A percentile compares a stretch with the other conserved stretches of the same genome.
Conservation (phyloP, 2,888 invertebrate species). For the Latrodectus elegans region DNA sequence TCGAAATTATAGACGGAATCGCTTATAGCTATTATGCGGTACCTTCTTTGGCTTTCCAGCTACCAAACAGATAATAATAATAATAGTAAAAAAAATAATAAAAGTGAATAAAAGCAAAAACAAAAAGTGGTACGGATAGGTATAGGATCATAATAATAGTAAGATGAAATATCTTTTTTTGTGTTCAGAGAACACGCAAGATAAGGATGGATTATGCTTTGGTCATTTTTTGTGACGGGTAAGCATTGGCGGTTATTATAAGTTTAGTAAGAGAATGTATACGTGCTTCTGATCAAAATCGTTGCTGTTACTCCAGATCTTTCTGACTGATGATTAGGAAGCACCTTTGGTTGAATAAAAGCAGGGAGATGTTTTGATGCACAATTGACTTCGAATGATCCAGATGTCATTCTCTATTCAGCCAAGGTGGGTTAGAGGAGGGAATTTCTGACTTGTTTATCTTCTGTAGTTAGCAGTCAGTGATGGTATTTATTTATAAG, state of each 20-base stretch:
- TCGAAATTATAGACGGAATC: conserved; percentile 51
- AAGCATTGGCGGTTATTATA: neutral
- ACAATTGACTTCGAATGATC: no score
- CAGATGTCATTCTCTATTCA: no score
- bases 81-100: conserved; percentile 44
- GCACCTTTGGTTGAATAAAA: neutral
- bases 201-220: conserved; percentile 50
- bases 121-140: conserved; percentile 32
- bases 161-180: conserved; percentile 31
- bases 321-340: neutral
- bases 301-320: neutral
- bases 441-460: no score
- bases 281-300: neutral
- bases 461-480: no score
- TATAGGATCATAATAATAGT: conserved; percentile 60
- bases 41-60: conserved; percentile 14
- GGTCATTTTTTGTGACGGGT: conserved; percentile 23
- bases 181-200: neutral
- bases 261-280: conserved; percentile 11
- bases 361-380: no score
- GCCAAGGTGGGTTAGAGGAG: no score
- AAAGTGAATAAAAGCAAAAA: conserved; percentile 6
- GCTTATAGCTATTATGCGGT: conserved; percentile 54
- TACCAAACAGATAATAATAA: conserved; percentile 64
- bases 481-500: no score